phyloP scores from a whole-genome alignment of 2,113 vertebrate species.

The Sinocyclocheilus rhinocerous region DNA sequence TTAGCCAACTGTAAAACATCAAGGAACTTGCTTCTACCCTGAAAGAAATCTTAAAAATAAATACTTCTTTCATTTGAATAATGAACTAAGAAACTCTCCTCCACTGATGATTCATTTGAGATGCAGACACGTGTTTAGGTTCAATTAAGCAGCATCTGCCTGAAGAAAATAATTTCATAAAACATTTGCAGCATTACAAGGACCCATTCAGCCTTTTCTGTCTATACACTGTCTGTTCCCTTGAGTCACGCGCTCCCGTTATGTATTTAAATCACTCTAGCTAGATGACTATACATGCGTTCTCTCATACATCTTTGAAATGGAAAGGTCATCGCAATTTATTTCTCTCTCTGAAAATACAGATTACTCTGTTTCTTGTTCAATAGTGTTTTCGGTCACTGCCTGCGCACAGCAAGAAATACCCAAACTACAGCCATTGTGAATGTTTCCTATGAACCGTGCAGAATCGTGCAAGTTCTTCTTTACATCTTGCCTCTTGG shows the following conservation, averaged over 20 bases:
- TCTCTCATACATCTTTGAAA: constrained; percentile 10
- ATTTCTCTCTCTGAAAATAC: constrained; percentile 30
- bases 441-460: neutral
- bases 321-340: constrained; percentile 40
- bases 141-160: constrained; percentile 39
- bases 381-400: constrained; percentile 8
- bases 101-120: constrained; percentile 13
- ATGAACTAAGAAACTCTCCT: constrained; percentile 15
- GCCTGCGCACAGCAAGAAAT: neutral
- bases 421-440: neutral
- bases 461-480: neutral
- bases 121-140: constrained; percentile 20
- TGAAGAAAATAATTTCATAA: constrained; percentile 20
- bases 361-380: constrained; percentile 5
- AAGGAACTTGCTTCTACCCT: neutral
- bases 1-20: constrained; percentile 38
- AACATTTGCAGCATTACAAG: constrained; percentile 9
- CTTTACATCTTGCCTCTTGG: neutral
- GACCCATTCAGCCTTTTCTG: constrained; percentile 11
- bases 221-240: neutral
- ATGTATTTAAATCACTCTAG: constrained; percentile 8
- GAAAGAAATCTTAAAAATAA: constrained; percentile 36
- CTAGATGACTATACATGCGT: neutral
- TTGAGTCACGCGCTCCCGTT: neutral
- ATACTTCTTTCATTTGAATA: constrained; percentile 14